A percentile compares a stretch with the other conserved stretches of the same genome.
These are phyloP conservation scores for Coboldia fuscipes DNA, from an alignment of 1,140 invertebrate genomes.

Conservation along the genomic window DNA sequence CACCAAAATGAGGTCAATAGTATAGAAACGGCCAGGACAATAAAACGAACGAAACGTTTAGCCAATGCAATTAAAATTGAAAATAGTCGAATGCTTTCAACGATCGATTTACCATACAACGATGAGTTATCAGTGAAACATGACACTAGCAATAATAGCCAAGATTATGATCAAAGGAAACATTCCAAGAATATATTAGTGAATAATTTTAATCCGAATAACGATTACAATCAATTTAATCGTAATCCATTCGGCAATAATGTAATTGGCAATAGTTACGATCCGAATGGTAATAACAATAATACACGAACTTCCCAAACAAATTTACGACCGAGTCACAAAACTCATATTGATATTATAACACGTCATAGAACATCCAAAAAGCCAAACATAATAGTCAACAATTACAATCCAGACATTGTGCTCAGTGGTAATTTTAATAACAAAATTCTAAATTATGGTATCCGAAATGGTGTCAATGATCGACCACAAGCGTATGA, in stretches of 20 bases:
- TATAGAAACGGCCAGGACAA: not conserved
- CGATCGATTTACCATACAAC: slow-evolving; percentile 34
- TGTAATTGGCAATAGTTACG: slow-evolving; percentile 20
- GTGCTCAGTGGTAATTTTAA: slow-evolving; percentile 9
- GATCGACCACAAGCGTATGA: slow-evolving; percentile 15
- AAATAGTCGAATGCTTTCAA: slow-evolving; percentile 20
- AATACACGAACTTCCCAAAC: slow-evolving; percentile 17
- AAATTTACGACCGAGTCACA: slow-evolving; percentile 31
- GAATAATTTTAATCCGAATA: slow-evolving; percentile 18
- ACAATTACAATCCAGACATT: slow-evolving; percentile 21
- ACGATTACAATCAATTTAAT: slow-evolving; percentile 6
- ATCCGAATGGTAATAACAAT: slow-evolving; percentile 5
- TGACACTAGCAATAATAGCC: not conserved
- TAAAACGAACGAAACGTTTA: not conserved
- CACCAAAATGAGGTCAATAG: not conserved
- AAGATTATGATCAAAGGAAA: not conserved
- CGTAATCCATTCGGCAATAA: slow-evolving; percentile 19
- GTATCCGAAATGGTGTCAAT: slow-evolving; percentile 4
- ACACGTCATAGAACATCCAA: slow-evolving; percentile 32
- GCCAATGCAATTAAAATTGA: not conserved
- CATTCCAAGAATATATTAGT: slow-evolving; percentile 13
- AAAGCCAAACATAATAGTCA: slow-evolving; percentile 21
- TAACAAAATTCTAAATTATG: slow-evolving; percentile 9
- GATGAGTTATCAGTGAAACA: slow-evolving; percentile 24
- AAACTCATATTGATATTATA: slow-evolving; percentile 35